Conservation (phyloP, 92 coral and sea anemone species). For the Epizoanthus ramosus region DNA sequence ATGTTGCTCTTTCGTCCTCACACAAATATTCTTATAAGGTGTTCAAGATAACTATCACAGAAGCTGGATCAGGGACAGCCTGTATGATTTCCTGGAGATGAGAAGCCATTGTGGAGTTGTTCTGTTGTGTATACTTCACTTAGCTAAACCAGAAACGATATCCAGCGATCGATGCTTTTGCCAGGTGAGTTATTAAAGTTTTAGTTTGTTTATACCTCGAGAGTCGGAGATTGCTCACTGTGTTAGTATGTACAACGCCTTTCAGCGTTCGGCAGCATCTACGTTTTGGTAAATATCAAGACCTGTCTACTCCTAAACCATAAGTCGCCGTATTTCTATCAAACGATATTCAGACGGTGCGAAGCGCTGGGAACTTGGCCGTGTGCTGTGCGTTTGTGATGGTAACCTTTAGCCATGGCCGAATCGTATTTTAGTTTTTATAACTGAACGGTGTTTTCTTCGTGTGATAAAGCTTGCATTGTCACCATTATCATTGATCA, state of each 20-base stretch:
- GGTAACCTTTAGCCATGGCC: neutral
- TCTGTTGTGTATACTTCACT: conserved; percentile 36
- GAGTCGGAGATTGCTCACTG: neutral
- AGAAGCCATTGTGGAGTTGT: conserved; percentile 45
- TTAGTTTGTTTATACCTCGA: neutral
- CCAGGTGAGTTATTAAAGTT: conserved; percentile 52
- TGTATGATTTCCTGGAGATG: conserved; percentile 33
- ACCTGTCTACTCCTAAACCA: neutral
- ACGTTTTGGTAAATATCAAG: neutral
- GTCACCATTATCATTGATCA: too few species aligned
- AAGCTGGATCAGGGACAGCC: neutral
- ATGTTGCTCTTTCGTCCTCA: conserved; percentile 4
- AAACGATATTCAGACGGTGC: neutral
- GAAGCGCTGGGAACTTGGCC: too few species aligned
- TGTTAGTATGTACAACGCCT: neutral
- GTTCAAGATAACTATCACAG: neutral
- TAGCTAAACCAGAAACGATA: conserved; percentile 41
- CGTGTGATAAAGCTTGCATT: too few species aligned
- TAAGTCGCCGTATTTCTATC: neutral
- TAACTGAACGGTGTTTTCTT: neutral
- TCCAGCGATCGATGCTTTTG: conserved; percentile 66
- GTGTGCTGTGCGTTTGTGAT: neutral
- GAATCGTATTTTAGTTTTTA: neutral
- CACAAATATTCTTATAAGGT: neutral
- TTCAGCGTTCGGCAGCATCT: neutral